Base-by-base conservation (phyloP, 2,888 invertebrate species). In the Caenorhabditis sulstoni region DNA sequence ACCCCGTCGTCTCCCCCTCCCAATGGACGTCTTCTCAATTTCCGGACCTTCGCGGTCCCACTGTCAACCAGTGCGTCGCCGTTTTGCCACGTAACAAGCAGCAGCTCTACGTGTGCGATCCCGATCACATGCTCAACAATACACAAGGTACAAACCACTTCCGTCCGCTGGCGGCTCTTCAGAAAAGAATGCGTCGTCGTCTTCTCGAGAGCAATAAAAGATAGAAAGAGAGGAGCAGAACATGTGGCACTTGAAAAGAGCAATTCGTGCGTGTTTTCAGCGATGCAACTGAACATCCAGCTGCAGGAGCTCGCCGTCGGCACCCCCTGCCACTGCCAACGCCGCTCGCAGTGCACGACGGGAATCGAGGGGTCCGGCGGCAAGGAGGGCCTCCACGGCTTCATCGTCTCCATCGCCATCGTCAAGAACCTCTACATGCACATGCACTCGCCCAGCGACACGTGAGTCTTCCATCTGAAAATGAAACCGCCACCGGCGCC, bases 101-200 rank as follows among this genome's bases (percentile, higher is more conserved):
- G 49, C 83, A 86, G 20, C 78, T 88, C n/a, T 90, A 87, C 75
- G 78, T 90, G n/a, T 90, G 90, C 76, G 90, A 90, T 75, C 90
- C 90, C 8, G 89, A 90, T 79, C 80, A 84, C 53, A 87, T 90
- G 57, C 74, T 90, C 29, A 89, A 89, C 67, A 84, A 85, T 66
- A 86, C 87, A 39, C 87, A 89, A 84, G 85, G 89, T 89, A 41
- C 41, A 41, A 44, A 16, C 20, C 22, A 35, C 52, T 29, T 29
- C 35, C 29, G 7, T 29, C n/a, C n/a, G n/a, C n/a, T n/a, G n/a
- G 29, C 29, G 29, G 29, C 29, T 29, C 29, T 29, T 7, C 4
- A 29, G 29, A 7, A 29, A 29, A 29, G 29, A 29, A 29, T 29
- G 29, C 29, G 29, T 29, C 29, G 29, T 29, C 29, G 29, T 29